These are phyloP conservation scores for Laupala kohalensis DNA, from an alignment of 1,140 invertebrate species.

Conservation along the genomic window DNA sequence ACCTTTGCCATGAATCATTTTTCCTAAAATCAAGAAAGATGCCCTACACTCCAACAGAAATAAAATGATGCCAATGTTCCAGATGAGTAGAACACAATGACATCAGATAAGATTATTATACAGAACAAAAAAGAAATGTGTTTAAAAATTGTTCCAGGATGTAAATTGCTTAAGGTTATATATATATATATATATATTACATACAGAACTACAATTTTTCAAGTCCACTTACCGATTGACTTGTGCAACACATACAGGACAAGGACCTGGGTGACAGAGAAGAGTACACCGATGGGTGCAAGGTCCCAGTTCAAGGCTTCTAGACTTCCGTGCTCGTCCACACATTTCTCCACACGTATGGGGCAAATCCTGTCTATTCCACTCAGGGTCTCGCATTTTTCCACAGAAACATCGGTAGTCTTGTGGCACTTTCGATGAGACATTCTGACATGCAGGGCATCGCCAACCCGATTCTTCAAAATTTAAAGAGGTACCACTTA, in stretches of 20 bases:
- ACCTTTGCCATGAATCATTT: too few relatives aligned
- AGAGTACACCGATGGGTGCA: constrained; percentile 77
- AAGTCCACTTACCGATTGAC: constrained; percentile 34
- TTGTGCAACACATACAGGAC: constrained; percentile 60
- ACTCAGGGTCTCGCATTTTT: constrained; percentile 54
- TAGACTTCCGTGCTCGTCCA: constrained; percentile 37
- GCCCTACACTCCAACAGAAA: too few relatives aligned
- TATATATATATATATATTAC: too few relatives aligned
- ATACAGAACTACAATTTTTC: too few relatives aligned
- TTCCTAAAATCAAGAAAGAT: too few relatives aligned
- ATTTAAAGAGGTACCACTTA: neutral
- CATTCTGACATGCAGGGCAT: constrained; percentile 81
- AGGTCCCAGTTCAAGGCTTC: constrained; percentile 20
- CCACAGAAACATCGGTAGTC: constrained; percentile 77
- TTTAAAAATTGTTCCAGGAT: too few relatives aligned
- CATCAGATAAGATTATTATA: too few relatives aligned
- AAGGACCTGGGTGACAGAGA: constrained; percentile 83
- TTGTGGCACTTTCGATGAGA: constrained; percentile 46
- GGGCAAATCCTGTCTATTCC: constrained; percentile 57
- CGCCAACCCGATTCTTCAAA: constrained; percentile 61
- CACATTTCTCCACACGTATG: constrained; percentile 86
- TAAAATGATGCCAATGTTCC: too few relatives aligned
- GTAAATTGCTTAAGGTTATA: too few relatives aligned
- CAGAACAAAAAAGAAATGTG: too few relatives aligned
- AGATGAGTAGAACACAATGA: too few relatives aligned